Percentiles rank a stretch among this genome's conserved stretches.
phyloP scores from a whole-genome alignment of 2,888 invertebrate genomes.

The Drosophila infuscata region DNA sequence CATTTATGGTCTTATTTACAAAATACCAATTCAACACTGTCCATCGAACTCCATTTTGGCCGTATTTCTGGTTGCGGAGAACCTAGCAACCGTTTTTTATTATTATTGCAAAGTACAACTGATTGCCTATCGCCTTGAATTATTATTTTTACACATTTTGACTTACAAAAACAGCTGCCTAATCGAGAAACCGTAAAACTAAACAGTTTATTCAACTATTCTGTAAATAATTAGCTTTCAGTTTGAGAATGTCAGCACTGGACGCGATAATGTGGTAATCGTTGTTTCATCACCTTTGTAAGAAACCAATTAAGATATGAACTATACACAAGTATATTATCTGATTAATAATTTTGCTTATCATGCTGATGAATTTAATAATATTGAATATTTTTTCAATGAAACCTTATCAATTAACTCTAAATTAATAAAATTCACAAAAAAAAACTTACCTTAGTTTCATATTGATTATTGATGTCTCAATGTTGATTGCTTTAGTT shows the following conservation, averaged over 20 bases:
- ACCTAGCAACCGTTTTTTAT: slow-evolving; percentile 41
- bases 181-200: slow-evolving; percentile 48
- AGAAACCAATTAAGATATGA: slow-evolving; percentile 9
- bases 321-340: slow-evolving; percentile 1
- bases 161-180: not conserved
- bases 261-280: not conserved
- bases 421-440: not conserved
- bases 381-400: not conserved
- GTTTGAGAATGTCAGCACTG: not conserved
- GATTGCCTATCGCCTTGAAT: slow-evolving; percentile 5
- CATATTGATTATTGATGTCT: slow-evolving; percentile 73
- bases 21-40: slow-evolving; percentile 39
- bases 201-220: slow-evolving; percentile 37
- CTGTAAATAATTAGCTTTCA: slow-evolving; percentile 23
- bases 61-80: not conserved
- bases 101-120: not conserved
- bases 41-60: slow-evolving; percentile 50
- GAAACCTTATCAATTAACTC: not conserved
- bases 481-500: slow-evolving; percentile 51
- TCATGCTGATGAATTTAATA: slow-evolving; percentile 46
- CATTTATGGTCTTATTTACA: slow-evolving; percentile 59
- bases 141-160: slow-evolving; percentile 3
- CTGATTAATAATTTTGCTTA: slow-evolving; percentile 45
- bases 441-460: slow-evolving; percentile 73
- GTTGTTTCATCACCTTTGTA: slow-evolving; percentile 1